Percentiles rank a stretch among this genome's conserved stretches.
Evolutionary conservation across 2,113 vertebrate species (phyloP).

Genomic region (Heterotilapia buettikoferi): DNA sequence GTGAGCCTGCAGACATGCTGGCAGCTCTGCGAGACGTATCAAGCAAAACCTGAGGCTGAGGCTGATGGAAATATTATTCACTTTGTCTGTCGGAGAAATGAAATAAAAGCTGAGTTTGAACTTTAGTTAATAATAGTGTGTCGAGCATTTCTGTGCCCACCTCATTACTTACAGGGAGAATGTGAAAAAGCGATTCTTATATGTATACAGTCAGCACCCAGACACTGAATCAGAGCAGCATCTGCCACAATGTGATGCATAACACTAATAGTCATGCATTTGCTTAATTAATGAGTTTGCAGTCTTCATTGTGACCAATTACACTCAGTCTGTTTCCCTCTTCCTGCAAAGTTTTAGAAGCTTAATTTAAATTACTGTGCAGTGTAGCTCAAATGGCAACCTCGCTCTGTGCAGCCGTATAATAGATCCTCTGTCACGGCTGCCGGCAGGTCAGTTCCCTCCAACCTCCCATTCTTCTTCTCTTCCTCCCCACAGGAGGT

Average conservation of each 20-base stretch:
- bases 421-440: background rate
- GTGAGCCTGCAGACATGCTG: background rate
- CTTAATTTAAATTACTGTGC: background rate
- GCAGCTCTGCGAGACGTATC: background rate
- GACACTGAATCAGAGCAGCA: background rate
- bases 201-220: background rate
- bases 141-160: background rate
- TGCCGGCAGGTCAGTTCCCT: slow-evolving; percentile 8
- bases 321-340: background rate
- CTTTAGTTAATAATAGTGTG: background rate
- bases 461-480: slow-evolving; percentile 7
- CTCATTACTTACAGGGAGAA: background rate
- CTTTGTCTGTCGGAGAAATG: background rate
- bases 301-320: background rate
- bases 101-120: background rate
- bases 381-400: background rate
- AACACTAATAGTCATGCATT: background rate
- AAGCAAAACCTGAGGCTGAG: background rate
- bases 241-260: background rate
- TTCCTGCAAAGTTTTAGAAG: background rate
- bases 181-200: background rate
- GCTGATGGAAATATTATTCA: background rate
- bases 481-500: slow-evolving; percentile 6
- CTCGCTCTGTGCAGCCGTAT: background rate
- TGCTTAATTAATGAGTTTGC: background rate